phyloP scores from a whole-genome alignment of 2,888 invertebrate species.

The Tricholauxania praeusta region DNA sequence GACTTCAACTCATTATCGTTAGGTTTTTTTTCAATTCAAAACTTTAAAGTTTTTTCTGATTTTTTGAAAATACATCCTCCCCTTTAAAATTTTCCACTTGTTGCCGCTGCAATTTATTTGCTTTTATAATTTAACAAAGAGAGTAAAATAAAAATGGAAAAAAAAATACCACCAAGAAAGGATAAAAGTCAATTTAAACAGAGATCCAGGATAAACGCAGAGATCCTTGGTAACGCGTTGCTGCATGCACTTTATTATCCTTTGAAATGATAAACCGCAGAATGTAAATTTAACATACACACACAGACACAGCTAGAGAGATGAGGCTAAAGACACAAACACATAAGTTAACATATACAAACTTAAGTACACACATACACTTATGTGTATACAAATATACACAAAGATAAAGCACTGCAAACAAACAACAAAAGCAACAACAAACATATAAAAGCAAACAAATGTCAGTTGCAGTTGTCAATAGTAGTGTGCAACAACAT shows the following conservation, averaged over 20 bases:
- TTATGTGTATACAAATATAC: not conserved
- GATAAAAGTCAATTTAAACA: constrained; percentile 26
- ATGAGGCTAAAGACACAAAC: not conserved
- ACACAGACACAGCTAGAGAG: not conserved
- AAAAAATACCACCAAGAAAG: not conserved
- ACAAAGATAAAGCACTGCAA: constrained; percentile 7
- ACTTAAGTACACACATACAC: constrained; percentile 16
- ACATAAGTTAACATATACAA: not conserved
- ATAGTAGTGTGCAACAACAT: constrained; percentile 12
- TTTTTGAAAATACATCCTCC: not conserved
- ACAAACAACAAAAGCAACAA: constrained; percentile 1
- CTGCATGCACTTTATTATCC: constrained; percentile 32
- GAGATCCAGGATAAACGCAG: constrained; percentile 10
- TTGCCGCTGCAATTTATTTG: constrained; percentile 31
- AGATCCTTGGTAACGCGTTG: constrained; percentile 27
- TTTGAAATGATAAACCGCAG: constrained; percentile 35
- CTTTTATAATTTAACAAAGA: constrained; percentile 26
- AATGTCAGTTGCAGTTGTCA: constrained; percentile 42
- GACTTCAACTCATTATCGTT: too few relatives aligned
- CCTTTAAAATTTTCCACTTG: not conserved
- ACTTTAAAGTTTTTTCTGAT: not conserved
- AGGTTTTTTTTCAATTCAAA: too few relatives aligned
- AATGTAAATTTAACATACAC: constrained; percentile 29
- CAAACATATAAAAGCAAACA: constrained; percentile 44
- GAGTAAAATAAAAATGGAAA: not conserved